Conservation (phyloP, 64 coral and sea anemone genomes). For the Pachyseris speciosa region DNA sequence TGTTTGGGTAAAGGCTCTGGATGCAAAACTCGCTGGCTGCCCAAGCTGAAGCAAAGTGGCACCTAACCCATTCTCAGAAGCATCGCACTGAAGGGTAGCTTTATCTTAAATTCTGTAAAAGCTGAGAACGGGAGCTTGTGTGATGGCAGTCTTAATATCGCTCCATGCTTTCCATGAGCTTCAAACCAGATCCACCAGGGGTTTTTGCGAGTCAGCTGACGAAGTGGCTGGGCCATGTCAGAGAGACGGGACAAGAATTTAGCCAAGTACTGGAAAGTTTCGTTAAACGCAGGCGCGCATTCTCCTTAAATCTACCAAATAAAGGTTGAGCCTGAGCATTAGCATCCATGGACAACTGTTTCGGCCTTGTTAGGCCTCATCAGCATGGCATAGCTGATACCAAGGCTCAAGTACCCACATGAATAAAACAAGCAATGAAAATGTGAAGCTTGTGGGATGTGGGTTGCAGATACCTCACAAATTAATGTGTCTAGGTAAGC, state of each 20-base stretch:
- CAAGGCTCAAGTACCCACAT: too few relatives aligned
- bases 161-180: neutral
- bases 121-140: neutral
- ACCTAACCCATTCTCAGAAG: neutral
- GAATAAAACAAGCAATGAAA: too few relatives aligned
- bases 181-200: neutral
- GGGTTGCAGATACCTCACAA: too few relatives aligned
- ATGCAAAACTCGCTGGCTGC: conserved; percentile 4
- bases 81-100: too few relatives aligned
- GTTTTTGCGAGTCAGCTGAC: neutral
- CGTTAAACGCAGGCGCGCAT: neutral
- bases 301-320: too few relatives aligned
- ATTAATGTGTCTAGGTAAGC: too few relatives aligned
- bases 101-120: neutral
- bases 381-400: too few relatives aligned
- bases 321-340: too few relatives aligned
- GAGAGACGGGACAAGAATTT: conserved; percentile 1
- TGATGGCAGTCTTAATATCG: conserved; percentile 4
- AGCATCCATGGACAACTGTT: too few relatives aligned
- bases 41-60: neutral
- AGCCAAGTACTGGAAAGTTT: neutral
- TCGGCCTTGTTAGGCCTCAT: too few relatives aligned
- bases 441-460: too few relatives aligned
- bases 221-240: neutral
- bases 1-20: neutral